Conservation (phyloP, 2,888 invertebrate genomes). For the Himalopsyche japonica region DNA sequence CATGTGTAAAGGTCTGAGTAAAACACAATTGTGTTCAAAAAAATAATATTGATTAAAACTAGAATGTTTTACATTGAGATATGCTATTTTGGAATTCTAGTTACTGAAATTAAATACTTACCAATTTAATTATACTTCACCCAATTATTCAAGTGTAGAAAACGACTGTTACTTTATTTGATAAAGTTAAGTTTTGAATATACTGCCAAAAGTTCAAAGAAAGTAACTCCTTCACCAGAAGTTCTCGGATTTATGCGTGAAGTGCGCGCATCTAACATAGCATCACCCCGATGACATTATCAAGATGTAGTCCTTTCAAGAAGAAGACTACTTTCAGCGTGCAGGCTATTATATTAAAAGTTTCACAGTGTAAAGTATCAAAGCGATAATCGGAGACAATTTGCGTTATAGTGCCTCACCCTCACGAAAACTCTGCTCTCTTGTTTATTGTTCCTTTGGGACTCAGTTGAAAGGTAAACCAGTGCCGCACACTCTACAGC, state of each 20-base stretch:
- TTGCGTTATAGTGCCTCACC: conserved; percentile 4
- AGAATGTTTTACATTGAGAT: not conserved
- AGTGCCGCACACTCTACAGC: not conserved
- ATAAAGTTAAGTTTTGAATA: not conserved
- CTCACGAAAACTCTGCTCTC: not conserved
- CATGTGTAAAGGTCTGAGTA: too few species aligned
- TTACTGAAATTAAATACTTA: not conserved
- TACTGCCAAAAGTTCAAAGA: not conserved
- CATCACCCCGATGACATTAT: conserved; percentile 2
- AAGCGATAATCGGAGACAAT: conserved; percentile 24
- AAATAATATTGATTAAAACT: not conserved
- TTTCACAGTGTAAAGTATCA: conserved; percentile 14
- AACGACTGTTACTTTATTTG: conserved; percentile 1
- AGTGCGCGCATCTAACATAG: not conserved
- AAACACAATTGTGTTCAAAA: too few species aligned
- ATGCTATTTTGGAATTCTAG: not conserved
- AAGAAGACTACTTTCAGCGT: not conserved
- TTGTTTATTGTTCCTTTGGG: not conserved
- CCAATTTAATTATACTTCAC: not conserved
- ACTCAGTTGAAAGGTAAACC: not conserved
- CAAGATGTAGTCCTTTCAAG: not conserved
- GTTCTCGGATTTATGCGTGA: not conserved
- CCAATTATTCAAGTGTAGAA: not conserved
- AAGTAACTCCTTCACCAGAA: not conserved
- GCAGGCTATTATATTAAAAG: conserved; percentile 11